Percentiles rank a stretch among this genome's conserved stretches.
phyloP scores from a whole-genome alignment of 2,113 vertebrate genomes.

The Callipepla squamata region DNA sequence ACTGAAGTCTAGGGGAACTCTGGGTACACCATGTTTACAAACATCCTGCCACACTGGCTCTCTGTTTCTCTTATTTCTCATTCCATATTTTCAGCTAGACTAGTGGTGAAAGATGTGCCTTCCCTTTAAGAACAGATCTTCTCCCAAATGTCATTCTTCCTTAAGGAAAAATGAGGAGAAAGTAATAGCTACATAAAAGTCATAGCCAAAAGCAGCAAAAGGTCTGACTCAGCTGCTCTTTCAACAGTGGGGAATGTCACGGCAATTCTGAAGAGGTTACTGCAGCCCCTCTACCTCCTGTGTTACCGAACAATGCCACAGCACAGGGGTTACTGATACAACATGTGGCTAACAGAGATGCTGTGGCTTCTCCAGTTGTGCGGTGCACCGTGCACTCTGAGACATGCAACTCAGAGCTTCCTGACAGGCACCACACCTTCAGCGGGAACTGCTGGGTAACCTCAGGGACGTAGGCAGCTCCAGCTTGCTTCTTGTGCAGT shows the following conservation, averaged over 20 bases:
- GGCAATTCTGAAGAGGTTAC: neutral
- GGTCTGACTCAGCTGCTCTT: neutral
- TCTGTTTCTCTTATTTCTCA: neutral
- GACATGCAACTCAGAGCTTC: neutral
- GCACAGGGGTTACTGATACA: neutral
- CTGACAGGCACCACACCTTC: constrained; percentile 77
- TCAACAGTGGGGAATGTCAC: neutral
- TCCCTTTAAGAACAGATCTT: neutral
- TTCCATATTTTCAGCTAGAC: neutral
- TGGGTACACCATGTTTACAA: neutral
- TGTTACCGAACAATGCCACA: neutral
- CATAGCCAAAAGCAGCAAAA: neutral
- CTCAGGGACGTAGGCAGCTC: constrained; percentile 89
- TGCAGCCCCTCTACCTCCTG: neutral
- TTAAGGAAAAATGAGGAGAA: neutral
- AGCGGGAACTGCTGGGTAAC: constrained; percentile 96
- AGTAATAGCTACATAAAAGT: neutral
- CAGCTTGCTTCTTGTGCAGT: constrained; percentile 90
- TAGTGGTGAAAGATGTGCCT: neutral
- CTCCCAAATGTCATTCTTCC: neutral
- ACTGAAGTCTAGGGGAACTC: neutral
- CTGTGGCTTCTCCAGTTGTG: neutral
- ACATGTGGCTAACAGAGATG: fast-evolving
- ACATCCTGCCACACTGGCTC: neutral
- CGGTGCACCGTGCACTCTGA: fast-evolving